phyloP scores from a whole-genome alignment of 2,797 vertebrate species.

The Alcedo atthis region DNA sequence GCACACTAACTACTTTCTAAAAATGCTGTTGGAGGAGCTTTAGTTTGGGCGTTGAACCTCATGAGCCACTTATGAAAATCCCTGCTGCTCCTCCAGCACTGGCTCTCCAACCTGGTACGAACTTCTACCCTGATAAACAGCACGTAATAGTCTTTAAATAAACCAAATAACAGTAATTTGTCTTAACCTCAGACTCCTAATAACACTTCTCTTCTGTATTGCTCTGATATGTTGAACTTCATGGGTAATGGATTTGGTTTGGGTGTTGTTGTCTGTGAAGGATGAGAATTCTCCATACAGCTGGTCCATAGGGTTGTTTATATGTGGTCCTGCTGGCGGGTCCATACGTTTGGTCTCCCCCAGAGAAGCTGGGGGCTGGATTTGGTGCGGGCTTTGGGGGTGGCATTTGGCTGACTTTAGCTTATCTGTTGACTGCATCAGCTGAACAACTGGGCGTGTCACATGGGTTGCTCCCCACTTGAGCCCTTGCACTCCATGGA shows the following conservation, averaged over 20 bases:
- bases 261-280: accelerated
- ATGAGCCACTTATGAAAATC: neutral
- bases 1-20: neutral
- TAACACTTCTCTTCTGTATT: neutral
- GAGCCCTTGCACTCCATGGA: neutral
- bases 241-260: neutral
- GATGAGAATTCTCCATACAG: neutral
- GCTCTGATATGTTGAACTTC: neutral
- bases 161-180: conserved; percentile 29
- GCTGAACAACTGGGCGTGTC: neutral
- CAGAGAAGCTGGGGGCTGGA: neutral
- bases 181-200: conserved; percentile 9
- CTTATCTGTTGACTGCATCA: neutral
- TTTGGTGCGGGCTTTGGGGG: neutral
- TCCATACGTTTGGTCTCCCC: neutral
- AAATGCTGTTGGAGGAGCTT: neutral
- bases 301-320: accelerated
- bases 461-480: neutral
- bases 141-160: neutral
- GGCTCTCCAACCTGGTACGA: neutral
- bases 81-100: neutral
- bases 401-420: neutral
- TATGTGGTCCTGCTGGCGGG: accelerated
- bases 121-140: neutral
- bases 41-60: neutral